Base-by-base conservation (phyloP, 2,888 invertebrate species). In the Lottia scabra region DNA sequence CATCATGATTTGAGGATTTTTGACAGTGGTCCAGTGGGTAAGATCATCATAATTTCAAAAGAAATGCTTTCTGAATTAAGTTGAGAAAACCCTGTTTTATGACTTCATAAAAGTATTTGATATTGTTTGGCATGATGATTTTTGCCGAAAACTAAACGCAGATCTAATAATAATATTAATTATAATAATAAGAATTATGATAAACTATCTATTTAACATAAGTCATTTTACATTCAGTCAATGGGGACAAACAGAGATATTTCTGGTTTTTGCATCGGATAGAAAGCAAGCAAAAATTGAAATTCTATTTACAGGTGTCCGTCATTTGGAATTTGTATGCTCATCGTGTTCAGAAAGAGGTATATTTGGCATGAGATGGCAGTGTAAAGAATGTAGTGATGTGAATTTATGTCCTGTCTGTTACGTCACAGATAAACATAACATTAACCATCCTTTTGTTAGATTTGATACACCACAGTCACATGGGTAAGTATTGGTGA, bases 11-110 rank as follows among this genome's bases (percentile, higher is more conserved):
- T 96, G 66, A 90, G 94, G 74, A 92, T 95, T 69, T 92, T 94
- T 75, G 96, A 96, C 88, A 95, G 95, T 90, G 95, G 95, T 73
- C 94, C 94, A 87, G 92, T 93, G 84, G 94, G 94, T 94, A 91
- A 90, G 90, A 56, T 16, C n/a, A 65, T 46, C 63, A 1, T 38
- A 5, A 30, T 30, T 2, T 30, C 2, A 30, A 30, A 30, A 4
- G 30, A 30, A 4, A 30, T 30, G 30, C n/a, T n/a, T n/a, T n/a
- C n/a, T n/a, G n/a, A n/a, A n/a, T n/a, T n/a, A n/a, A n/a, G n/a
- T n/a, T n/a, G n/a, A n/a, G n/a, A n/a, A n/a, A n/a, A n/a, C n/a
- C n/a, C n/a, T 67, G 12, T 48, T 30, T 30, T 30, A 30, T 30
- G 30, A 30, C 30, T 30, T 30, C 30, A 30, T 2, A 2, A 30